Conservation (phyloP, 2,888 invertebrate species). For the Tuberolachnus salignus region DNA sequence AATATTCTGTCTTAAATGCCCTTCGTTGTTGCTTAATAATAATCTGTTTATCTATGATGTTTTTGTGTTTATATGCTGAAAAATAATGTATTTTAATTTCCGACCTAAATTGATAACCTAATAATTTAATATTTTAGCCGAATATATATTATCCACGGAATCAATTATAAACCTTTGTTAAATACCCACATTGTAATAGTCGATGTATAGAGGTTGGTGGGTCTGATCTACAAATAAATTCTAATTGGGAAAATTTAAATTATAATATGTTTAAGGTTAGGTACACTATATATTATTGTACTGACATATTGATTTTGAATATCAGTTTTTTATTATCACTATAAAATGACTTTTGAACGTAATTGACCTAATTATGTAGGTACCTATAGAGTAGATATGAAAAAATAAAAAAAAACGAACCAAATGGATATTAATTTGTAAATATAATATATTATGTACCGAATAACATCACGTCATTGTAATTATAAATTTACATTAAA, state of each 20-base stretch:
- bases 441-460: neutral
- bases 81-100: neutral
- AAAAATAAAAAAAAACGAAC: no score
- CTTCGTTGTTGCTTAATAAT: conserved; percentile 1
- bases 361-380: neutral
- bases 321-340: conserved; percentile 2
- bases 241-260: neutral
- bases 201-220: no score
- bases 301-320: neutral
- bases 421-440: conserved; percentile 1
- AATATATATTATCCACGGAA: no score
- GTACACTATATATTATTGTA: no score
- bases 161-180: no score
- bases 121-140: no score
- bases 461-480: neutral
- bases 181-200: no score
- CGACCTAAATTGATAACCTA: neutral
- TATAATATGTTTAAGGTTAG: neutral
- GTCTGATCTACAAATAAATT: no score
- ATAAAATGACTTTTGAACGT: conserved; percentile 21
- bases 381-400: neutral
- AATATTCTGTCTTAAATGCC: neutral
- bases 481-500: no score
- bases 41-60: neutral
- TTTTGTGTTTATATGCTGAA: neutral